Evolutionary conservation across 2,888 invertebrate species (phyloP).

Genomic region (Agrypnus murinus): DNA sequence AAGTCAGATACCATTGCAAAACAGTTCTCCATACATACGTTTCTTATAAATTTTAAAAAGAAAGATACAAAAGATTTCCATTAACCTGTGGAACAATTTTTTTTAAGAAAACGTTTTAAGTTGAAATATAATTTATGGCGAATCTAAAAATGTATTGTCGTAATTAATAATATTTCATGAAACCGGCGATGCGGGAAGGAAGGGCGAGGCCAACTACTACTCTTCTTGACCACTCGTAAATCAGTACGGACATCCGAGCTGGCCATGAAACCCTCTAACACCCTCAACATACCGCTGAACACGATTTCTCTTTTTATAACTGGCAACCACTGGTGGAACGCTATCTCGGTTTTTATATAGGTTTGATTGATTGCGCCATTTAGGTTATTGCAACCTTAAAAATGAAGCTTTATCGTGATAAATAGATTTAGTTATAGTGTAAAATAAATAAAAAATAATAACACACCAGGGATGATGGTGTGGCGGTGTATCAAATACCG

Average conservation of each 20-base stretch:
- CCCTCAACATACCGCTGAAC: constrained; percentile 41
- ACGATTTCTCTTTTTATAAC: constrained; percentile 48
- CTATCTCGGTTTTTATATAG: constrained; percentile 40
- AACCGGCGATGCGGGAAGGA: constrained; percentile 35
- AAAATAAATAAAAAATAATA: constrained; percentile 34
- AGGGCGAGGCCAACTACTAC: constrained; percentile 35
- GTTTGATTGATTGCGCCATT: constrained; percentile 40
- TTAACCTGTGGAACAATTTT: constrained; percentile 12
- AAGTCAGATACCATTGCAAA: too few relatives aligned
- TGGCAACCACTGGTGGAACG: constrained; percentile 40
- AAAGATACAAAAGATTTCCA: background rate
- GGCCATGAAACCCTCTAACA: constrained; percentile 46
- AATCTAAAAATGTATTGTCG: constrained; percentile 36
- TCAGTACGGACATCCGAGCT: constrained; percentile 45
- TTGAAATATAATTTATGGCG: constrained; percentile 20
- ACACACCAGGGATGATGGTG: background rate
- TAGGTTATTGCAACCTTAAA: constrained; percentile 40
- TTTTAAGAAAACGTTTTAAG: constrained; percentile 27
- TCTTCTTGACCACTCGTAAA: constrained; percentile 48
- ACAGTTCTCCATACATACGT: too few relatives aligned
- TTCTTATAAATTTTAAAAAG: too few relatives aligned
- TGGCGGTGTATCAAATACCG: too few relatives aligned
- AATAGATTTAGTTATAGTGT: constrained; percentile 35
- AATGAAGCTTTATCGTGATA: constrained; percentile 37
- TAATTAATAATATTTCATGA: constrained; percentile 48